Conservation (phyloP, 2,888 invertebrate genomes). For the Psococerastis gibbosa region DNA sequence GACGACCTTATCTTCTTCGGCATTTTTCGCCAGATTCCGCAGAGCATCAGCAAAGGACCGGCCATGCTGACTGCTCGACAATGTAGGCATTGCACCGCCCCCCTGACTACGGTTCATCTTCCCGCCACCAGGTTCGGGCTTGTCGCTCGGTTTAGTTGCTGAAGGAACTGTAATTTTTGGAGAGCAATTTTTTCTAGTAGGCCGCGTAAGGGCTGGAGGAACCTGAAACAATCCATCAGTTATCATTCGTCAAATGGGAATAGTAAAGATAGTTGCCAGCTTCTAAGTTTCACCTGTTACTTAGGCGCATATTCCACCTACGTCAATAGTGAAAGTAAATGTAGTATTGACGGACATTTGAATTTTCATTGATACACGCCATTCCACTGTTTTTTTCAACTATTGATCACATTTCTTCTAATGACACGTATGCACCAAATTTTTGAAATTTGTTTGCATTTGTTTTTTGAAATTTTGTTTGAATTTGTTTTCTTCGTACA, state of each 20-base stretch:
- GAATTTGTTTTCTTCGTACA: too few relatives aligned
- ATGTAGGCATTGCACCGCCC: background rate
- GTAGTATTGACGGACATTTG: too few relatives aligned
- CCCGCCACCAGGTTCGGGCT: constrained; percentile 23
- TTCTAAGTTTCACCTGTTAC: too few relatives aligned
- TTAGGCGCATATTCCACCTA: too few relatives aligned
- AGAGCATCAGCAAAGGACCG: constrained; percentile 78
- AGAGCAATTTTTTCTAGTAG: constrained; percentile 41
- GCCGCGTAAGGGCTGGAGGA: constrained; percentile 33
- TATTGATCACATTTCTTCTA: too few relatives aligned
- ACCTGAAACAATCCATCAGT: constrained; percentile 25
- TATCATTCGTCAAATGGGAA: constrained; percentile 3
- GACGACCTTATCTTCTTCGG: constrained; percentile 25
- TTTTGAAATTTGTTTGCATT: too few relatives aligned
- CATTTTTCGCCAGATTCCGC: constrained; percentile 79
- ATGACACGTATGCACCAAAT: too few relatives aligned
- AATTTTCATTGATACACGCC: too few relatives aligned
- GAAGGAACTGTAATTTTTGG: constrained; percentile 31
- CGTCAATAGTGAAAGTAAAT: too few relatives aligned
- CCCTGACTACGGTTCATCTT: background rate
- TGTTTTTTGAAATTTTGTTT: too few relatives aligned
- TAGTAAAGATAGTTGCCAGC: constrained; percentile 16
- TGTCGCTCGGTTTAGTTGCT: constrained; percentile 14
- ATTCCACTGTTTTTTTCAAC: too few relatives aligned
- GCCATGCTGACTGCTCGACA: background rate